Evolutionary conservation across 2,797 vertebrate species (phyloP), one percentile per base, ranked within the genome.

Genomic region (Hybognathus amarus): DNA sequence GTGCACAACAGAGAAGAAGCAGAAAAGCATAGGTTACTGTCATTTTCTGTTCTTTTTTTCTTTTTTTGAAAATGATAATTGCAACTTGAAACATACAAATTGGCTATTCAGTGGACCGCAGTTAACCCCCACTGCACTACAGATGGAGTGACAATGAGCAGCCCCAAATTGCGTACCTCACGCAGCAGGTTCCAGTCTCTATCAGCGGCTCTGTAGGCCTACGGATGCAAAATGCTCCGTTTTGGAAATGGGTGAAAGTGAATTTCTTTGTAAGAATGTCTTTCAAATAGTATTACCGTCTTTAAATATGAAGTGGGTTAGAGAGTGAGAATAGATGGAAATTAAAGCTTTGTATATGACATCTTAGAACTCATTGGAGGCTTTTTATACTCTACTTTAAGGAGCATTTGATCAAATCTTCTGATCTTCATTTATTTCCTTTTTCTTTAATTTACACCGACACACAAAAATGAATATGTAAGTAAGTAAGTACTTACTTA

Each of bases 141-240:
- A 83, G 81, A 76, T 83, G 81, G 81, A 83, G 73, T 77, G 73
- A 83, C 73, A 77, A 83, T 77, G 81, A 69, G 50, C 64, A 47
- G 50, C 73, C 38, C 20, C 73, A 68, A 77, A 83, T 59, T 67
- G 73, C 38, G 36, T 83, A 77, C 74, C 81, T 77, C 73, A 54
- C 80, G 3, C 81, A 83, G 81, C 64, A 77, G 73, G 73, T 64
- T 59, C 45, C 50, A 69, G 81, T 45, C 50, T 77, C 64, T 69
- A 69, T 83, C 74, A 77, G 81, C 24, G 3, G 63, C 81, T 83
- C 61, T 42, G 36, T 77, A 77, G 36, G 73, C 11, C 47, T 30
- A 67, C 47, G 27, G 36, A 82, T 82, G 33, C 81, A 77, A 68
- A 83, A 42, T 40, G 13, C 24, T 83, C 11, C 0, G 1, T 40